Evolutionary conservation across 2,888 invertebrate genomes (phyloP), one percentile per base, ranked within the genome.

Genomic region (Sclerodermus sp.): DNA sequence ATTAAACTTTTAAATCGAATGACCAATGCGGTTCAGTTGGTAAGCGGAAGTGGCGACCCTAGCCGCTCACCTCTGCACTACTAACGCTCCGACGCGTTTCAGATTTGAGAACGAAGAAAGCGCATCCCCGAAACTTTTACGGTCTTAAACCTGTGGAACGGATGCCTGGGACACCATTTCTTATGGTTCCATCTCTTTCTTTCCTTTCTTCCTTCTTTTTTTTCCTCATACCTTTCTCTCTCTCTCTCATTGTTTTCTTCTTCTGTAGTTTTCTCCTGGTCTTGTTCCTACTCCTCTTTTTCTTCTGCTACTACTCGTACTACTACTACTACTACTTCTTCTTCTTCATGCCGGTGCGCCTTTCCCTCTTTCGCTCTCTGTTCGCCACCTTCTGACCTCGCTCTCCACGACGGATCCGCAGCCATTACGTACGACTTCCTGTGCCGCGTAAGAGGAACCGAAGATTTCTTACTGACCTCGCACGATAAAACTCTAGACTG

Each of bases 1-100:
- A 78, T 78, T 78, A 77, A 78, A 77, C 77, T 78, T 78, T 74
- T 74, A 77, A 77, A 78, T 77, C 70, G 64, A 70, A 73, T 66
- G 71, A 66, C 72, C 70, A 73, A 67, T 66, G 70, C 67, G 68
- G 70, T 68, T 74, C 70, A 64, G 66, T 74, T 70, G 73, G 70
- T 68, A 70, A 72, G 68, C 77, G 77, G 77, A 78, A 77, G 74
- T 76, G 69, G 66, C 75, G 77, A 77, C 77, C 77, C 68, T 69
- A 70, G 68, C 50, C 76, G 68, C 71, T 78, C 77, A 78, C 77
- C 77, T 78, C 76, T 76, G 77, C 74, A 78, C 77, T 71, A 75
- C 73, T 72, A 77, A 74, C 73, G 74, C 68, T 73, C 64, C 66
- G 67, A 49, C 68, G 70, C 60, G 61, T 62, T 60, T 61, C 62